phyloP scores from a whole-genome alignment of 2,888 invertebrate genomes.

The Entomobrya proxima region DNA sequence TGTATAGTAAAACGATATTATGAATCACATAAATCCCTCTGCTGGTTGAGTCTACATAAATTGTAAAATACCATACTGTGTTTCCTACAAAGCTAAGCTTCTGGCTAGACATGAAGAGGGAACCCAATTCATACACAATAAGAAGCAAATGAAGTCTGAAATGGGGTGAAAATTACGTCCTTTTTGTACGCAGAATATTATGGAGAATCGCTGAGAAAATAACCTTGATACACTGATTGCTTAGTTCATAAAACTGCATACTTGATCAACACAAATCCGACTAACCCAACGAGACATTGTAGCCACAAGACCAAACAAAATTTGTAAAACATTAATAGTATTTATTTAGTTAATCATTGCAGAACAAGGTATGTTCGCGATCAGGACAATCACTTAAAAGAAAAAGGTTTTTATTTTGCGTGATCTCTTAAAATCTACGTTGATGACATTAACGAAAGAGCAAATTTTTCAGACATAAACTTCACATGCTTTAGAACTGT shows the following conservation, averaged over 20 bases:
- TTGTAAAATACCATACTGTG: slow-evolving; percentile 32
- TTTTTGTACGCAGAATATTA: slow-evolving; percentile 49
- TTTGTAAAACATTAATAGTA: no score
- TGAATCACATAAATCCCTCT: slow-evolving; percentile 8
- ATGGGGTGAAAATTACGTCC: slow-evolving; percentile 75
- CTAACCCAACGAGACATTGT: no score
- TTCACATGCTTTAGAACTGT: no score
- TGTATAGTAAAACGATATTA: no score
- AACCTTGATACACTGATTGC: slow-evolving; percentile 72
- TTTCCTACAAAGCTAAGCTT: slow-evolving; percentile 45
- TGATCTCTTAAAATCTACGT: no score
- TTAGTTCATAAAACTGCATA: slow-evolving; percentile 51
- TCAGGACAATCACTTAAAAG: no score
- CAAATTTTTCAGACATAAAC: no score
- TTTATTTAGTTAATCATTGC: no score
- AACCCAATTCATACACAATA: slow-evolving; percentile 71
- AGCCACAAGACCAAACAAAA: no score
- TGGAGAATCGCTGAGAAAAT: slow-evolving; percentile 69
- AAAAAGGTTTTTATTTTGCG: no score
- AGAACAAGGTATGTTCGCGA: no score
- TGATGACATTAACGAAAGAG: no score
- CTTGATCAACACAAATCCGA: background rate
- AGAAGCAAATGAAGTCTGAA: slow-evolving; percentile 76
- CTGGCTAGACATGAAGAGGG: slow-evolving; percentile 57
- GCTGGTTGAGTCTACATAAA: background rate